Base-by-base conservation (phyloP, 53 echinoderm and acorn worm species). In the Zoroaster sp. region DNA sequence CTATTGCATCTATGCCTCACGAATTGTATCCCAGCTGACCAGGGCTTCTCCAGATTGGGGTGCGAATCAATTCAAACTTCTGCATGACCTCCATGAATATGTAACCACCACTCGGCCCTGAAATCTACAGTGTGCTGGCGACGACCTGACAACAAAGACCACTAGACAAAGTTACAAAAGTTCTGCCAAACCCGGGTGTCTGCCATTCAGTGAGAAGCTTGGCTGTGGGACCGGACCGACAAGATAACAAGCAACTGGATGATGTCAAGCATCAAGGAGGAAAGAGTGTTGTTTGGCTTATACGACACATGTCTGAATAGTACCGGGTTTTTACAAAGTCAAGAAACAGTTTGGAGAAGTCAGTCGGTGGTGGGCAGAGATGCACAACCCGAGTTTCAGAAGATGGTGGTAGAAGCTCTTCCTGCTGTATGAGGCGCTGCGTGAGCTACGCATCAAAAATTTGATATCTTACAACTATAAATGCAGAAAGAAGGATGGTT, bases 391-490 rank as follows among this genome's bases (percentile, higher is more conserved):
- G 37, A 69, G 17, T 70, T 49, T 49, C 1, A 36, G 33, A 15
- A 69, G 85, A 71, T 85, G 85, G 46, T 85, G 4, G 85, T 34
- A 47, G 71, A 71, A 41, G 85, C 85, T 45, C 0, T 85, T 49
- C 85, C 85, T 23, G 69, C 69, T 42, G n/a, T 85, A 70, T 35
- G 40, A 71, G 1, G 71, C 21, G 15, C 85, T 85, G 4, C 15
- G 73, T 23, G 32, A 55, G 47, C 59, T 75, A 34, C 38, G 75
- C 30, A 71, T 79, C 54, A 53, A 54, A n/a, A 45, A 35, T 32
- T 66, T 44, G 23, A 72, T 11, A 21, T 20, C 52, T 55, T 55
- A 23, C 55, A n/a, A 23, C 55, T 55, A 7, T 4, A 12, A 13
- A 46, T 4, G 46, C 15, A 11, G 1, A 15, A 15, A 23, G 21